Evolutionary conservation across 2,797 vertebrate genomes (phyloP).

Genomic region (Heterohyrax brucei): DNA sequence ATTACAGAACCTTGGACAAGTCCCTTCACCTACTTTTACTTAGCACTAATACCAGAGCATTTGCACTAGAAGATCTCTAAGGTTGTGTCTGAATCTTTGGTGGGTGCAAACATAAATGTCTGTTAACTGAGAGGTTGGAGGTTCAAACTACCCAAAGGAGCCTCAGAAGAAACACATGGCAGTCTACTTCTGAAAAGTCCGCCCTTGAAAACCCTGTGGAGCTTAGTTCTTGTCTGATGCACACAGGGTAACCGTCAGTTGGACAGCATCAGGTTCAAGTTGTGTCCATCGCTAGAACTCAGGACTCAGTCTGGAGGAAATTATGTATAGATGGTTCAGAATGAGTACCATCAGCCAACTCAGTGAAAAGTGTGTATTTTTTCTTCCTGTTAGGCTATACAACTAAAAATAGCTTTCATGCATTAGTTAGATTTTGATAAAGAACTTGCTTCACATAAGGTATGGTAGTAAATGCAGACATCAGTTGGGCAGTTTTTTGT

Average conservation of each 20-base stretch:
- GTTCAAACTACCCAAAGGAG: too few relatives aligned
- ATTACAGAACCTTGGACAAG: neutral
- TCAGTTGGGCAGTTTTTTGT: neutral
- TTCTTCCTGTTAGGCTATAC: conserved; percentile 16
- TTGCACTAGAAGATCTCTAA: conserved; percentile 23
- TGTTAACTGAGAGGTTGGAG: too few relatives aligned
- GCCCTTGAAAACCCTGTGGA: too few relatives aligned
- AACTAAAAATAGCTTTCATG: conserved; percentile 43
- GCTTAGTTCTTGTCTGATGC: too few relatives aligned
- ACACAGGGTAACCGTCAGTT: too few relatives aligned
- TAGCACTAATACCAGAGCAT: conserved; percentile 2
- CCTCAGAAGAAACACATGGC: too few relatives aligned
- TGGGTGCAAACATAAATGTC: too few relatives aligned
- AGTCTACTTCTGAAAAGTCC: too few relatives aligned
- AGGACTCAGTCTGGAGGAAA: neutral
- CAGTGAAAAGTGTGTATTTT: neutral
- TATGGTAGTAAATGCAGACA: neutral
- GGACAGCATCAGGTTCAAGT: neutral
- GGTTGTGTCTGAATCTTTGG: too few relatives aligned
- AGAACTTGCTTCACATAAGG: neutral
- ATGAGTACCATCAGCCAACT: neutral
- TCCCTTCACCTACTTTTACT: conserved; percentile 7
- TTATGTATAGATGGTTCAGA: conserved; percentile 28
- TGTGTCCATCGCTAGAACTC: conserved; percentile 12
- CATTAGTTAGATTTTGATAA: conserved; percentile 10